Base-by-base conservation (phyloP, 2,888 invertebrate species). In the Ceramica pisi region DNA sequence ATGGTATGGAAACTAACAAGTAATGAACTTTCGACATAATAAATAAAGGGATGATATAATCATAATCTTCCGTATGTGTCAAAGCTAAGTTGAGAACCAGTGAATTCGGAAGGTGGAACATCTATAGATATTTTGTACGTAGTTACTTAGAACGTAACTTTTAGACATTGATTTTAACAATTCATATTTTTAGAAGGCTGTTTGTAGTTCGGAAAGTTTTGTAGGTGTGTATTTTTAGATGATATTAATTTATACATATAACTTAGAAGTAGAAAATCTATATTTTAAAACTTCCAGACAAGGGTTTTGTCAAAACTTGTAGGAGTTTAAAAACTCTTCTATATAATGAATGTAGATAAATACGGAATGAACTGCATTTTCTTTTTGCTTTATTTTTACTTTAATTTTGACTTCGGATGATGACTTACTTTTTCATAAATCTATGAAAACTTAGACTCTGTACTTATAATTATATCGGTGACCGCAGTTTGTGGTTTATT, bases 161-260 rank as follows among this genome's bases (percentile, higher is more conserved):
- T 86, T 85, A 87, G 84, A 89, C 53, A 73, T 86, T 88, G 76
- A 83, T 87, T 88, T 88, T 81, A 87, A 85, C 83, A 7, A 82
- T 78, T 80, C 73, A 90, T 94, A 94, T 94, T 94, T 94, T 94
- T 94, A 93, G 94, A 94, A 78, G 90, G 89, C 90, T 92, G 91
- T 94, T 91, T 91, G 90, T 92, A 91, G 89, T 91, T 93, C 79
- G 87, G 88, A 88, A 91, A 79, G 85, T 87, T 92, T 89, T 87
- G 86, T 90, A 90, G 85, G 78, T 88, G 84, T 89, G 88, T 90
- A 90, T 85, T 88, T 90, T 88, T 90, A 91, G 89, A 90, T 71
- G 77, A 84, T 83, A 87, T 85, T 85, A 82, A 84, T 85, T 84
- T 86, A 84, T 89, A 86, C 83, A 82, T 61, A 12, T 86, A 81